These are phyloP conservation scores for Hartigia nigra DNA, from an alignment of 2,888 invertebrate genomes.

Conservation along the genomic window DNA sequence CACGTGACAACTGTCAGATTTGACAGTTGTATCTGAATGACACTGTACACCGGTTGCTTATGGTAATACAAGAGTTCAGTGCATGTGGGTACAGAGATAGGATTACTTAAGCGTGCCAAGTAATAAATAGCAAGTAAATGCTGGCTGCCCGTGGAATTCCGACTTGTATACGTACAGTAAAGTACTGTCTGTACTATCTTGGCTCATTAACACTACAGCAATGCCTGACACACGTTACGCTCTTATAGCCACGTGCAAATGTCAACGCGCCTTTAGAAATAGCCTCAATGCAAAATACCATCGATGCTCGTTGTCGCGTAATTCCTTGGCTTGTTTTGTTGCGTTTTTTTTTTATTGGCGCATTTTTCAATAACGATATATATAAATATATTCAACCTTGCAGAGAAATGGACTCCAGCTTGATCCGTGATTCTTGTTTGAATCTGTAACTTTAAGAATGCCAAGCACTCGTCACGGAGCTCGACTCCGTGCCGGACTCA, in stretches of 20 bases:
- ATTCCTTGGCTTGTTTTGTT: neutral
- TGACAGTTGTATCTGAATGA: neutral
- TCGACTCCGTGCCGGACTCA: slow-evolving; percentile 28
- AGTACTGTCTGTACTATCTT: neutral
- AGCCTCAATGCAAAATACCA: neutral
- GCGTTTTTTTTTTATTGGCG: neutral
- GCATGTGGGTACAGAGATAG: neutral
- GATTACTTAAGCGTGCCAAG: neutral
- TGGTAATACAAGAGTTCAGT: neutral
- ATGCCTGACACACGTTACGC: neutral
- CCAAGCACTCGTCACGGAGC: slow-evolving; percentile 26
- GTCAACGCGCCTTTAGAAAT: neutral
- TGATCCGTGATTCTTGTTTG: neutral
- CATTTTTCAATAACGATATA: neutral
- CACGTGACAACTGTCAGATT: neutral
- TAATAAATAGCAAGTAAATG: neutral
- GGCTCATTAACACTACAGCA: neutral
- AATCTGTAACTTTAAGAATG: slow-evolving; percentile 9
- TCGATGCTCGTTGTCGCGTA: neutral
- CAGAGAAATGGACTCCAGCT: neutral
- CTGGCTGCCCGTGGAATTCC: neutral
- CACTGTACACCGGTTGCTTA: neutral
- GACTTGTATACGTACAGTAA: neutral
- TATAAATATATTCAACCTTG: neutral
- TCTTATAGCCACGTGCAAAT: neutral